Evolutionary conservation across 2,888 invertebrate species (phyloP), one percentile per base, ranked within the genome.

Genomic region (Orthonychiurus folsomi): DNA sequence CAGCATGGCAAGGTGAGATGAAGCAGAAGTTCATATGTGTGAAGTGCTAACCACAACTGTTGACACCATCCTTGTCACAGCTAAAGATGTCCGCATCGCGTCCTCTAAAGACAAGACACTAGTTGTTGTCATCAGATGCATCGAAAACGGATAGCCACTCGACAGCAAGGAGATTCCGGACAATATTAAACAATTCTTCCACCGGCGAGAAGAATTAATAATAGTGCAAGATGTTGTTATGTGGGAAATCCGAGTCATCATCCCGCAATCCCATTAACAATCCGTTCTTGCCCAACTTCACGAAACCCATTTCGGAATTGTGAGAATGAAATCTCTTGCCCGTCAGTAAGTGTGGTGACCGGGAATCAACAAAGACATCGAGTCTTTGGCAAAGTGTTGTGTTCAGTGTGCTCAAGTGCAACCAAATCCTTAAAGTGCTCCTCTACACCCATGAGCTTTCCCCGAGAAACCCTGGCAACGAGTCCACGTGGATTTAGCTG

Each of bases 361-460:
- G 2, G 26, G 58, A n/a, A 58, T 69, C 2, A 63, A 63, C 50
- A 26, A 26, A 5, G 65, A 66, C 9, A 66, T 70, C n/a, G 60
- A 63, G 24, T 2, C 12, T 18, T 20, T 37, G 3, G 9, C 18
- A 9, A n/a, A 59, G 9, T 3, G 12, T 2, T 59, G 59, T 26
- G 9, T 18, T 18, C 23, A 50, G 20, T 59, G 59, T 50, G n/a
- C 23, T 12, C 50, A 15, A 48, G 12, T 20, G n/a, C 97, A 99
- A 0, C 86, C 93, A 78, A 87, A 86, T 12, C 88, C 88, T 3
- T 88, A 88, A 56, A 83, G 80, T 61, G 91, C 86, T 74, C 59
- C 59, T 12, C 50, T 48, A n/a, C 23, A 50, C 24, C 59, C 50
- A 18, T 59, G 50, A 50, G 24, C 48, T 21, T 59, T 15, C 50